These are phyloP conservation scores for Elephas maximus DNA, from an alignment of 2,113 vertebrate species.

Conservation along the genomic window DNA sequence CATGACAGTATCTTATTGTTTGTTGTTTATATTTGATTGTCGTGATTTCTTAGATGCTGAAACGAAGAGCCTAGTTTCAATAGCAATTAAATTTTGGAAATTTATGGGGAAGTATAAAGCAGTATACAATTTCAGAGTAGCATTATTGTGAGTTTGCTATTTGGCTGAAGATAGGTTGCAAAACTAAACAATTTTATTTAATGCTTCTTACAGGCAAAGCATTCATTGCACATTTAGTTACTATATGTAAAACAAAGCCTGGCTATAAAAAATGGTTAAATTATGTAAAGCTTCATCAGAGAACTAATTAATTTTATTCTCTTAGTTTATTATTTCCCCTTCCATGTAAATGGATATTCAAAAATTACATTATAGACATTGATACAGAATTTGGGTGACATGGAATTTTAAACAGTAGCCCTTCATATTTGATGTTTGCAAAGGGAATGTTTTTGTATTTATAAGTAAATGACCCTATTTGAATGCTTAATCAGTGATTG, in stretches of 20 bases:
- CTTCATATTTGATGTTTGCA: constrained; percentile 27
- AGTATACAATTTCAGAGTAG: background rate
- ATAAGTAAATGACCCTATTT: background rate
- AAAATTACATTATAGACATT: constrained; percentile 5
- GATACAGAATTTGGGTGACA: constrained; percentile 11
- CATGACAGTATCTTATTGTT: too few relatives aligned
- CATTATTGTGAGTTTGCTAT: background rate
- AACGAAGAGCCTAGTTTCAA: background rate
- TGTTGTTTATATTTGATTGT: too few relatives aligned
- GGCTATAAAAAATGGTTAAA: background rate
- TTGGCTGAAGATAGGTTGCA: background rate
- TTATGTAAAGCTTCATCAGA: constrained; percentile 45
- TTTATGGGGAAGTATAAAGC: constrained; percentile 28
- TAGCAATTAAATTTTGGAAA: constrained; percentile 59
- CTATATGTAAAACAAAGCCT: background rate
- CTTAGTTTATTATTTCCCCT: constrained; percentile 7
- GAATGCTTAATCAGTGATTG: constrained; percentile 73
- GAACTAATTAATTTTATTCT: constrained; percentile 3
- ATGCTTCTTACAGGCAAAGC: background rate
- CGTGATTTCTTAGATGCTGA: too few relatives aligned
- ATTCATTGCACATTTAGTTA: background rate
- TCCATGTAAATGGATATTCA: background rate
- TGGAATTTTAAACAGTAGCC: constrained; percentile 23
- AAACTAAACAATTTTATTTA: constrained; percentile 51
- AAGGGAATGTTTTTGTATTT: constrained; percentile 48